Evolutionary conservation across 2,113 vertebrate genomes (phyloP).

Genomic region (Anoplopoma fimbria): DNA sequence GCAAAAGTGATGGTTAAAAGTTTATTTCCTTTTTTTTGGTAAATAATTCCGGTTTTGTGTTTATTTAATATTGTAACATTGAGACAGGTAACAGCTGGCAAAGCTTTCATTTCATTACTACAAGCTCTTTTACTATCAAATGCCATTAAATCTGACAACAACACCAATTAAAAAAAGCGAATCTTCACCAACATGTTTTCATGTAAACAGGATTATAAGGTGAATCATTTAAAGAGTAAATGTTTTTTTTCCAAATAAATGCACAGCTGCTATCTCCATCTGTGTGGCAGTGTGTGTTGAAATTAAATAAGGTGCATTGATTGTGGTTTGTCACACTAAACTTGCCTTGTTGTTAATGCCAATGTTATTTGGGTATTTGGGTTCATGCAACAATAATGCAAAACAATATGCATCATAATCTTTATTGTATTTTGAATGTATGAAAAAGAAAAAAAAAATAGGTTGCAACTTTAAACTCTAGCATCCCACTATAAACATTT

Average conservation of each 20-base stretch:
- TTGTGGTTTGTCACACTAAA: conserved; percentile 2
- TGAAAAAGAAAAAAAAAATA: no score
- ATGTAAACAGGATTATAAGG: background rate
- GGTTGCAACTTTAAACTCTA: background rate
- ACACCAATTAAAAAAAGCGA: background rate
- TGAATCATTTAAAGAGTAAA: background rate
- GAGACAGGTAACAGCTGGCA: background rate
- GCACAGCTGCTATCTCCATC: background rate
- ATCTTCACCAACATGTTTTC: background rate
- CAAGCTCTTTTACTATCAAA: no score
- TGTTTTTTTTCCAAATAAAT: background rate
- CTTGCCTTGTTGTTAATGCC: no score
- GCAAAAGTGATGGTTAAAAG: background rate
- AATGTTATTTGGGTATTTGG: no score
- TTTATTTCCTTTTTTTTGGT: background rate
- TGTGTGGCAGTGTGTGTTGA: background rate
- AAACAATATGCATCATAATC: no score
- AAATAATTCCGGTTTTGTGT: background rate
- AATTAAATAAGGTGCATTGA: background rate
- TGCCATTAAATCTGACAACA: background rate
- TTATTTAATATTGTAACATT: background rate
- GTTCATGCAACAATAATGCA: background rate
- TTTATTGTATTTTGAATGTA: background rate
- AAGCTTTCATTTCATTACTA: background rate
- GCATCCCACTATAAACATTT: background rate